Percentiles rank a stretch among this genome's conserved stretches.
phyloP scores from a whole-genome alignment of 2,113 vertebrate genomes.

The Benitochromis conjunctus region DNA sequence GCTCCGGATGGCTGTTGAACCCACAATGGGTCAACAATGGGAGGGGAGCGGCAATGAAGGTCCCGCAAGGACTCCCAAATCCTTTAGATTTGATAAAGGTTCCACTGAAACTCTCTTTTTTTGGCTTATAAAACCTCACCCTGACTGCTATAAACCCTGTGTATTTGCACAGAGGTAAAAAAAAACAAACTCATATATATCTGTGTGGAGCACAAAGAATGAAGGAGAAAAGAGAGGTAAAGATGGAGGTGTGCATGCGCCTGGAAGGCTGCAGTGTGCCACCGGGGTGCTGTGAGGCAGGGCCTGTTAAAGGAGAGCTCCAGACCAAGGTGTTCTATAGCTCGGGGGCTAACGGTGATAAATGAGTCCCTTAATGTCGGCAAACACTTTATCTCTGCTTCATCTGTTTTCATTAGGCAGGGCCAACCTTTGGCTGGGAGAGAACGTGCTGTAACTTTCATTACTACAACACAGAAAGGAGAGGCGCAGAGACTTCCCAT shows the following conservation, averaged over 20 bases:
- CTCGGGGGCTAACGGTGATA: slow-evolving; percentile 78
- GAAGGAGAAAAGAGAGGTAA: not conserved
- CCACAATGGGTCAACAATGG: slow-evolving; percentile 11
- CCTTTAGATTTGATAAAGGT: slow-evolving; percentile 12
- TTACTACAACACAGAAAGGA: slow-evolving; percentile 59
- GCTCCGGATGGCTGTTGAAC: slow-evolving; percentile 37
- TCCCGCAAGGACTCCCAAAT: slow-evolving; percentile 32
- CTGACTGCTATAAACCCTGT: not conserved
- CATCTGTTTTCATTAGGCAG: slow-evolving; percentile 83
- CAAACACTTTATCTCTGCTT: slow-evolving; percentile 83
- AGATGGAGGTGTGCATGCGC: slow-evolving; percentile 27
- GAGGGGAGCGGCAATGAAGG: slow-evolving; percentile 4
- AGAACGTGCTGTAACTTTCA: slow-evolving; percentile 72
- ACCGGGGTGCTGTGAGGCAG: slow-evolving; percentile 57
- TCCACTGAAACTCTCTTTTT: not conserved
- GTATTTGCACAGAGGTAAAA: not conserved
- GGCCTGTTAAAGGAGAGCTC: slow-evolving; percentile 63
- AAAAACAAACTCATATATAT: not conserved
- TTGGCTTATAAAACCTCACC: not conserved
- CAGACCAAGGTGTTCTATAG: slow-evolving; percentile 74
- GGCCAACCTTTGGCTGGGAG: slow-evolving; percentile 74
- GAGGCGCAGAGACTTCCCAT: slow-evolving; percentile 57
- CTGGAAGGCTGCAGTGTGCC: slow-evolving; percentile 48
- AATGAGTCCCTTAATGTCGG: slow-evolving; percentile 80
- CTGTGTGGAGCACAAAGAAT: not conserved